Conservation (phyloP, 2,888 invertebrate species). For the Agonum fuliginosum region DNA sequence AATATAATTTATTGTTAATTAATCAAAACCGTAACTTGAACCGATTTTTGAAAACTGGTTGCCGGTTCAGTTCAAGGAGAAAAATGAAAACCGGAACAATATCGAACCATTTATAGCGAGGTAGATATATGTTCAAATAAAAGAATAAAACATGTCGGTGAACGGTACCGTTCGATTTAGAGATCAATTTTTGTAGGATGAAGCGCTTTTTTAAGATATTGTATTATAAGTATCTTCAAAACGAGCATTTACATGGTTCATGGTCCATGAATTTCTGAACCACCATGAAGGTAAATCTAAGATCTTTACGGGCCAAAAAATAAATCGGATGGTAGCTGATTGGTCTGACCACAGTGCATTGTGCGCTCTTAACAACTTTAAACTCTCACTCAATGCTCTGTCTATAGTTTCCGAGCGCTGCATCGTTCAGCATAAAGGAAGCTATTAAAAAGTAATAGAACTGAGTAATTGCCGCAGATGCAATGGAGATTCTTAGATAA, state of each 20-base stretch:
- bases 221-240: neutral
- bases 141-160: no score
- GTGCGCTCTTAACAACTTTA: conserved; percentile 1
- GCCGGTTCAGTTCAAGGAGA: no score
- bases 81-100: no score
- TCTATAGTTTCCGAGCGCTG: neutral
- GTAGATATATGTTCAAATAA: no score
- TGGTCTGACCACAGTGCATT: conserved; percentile 15
- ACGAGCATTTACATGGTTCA: conserved; percentile 6
- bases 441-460: conserved; percentile 52
- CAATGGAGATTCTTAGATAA: conserved; percentile 39
- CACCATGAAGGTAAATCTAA: conserved; percentile 23
- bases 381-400: neutral
- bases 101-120: no score
- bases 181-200: neutral
- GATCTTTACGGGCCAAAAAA: conserved; percentile 1
- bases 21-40: no score
- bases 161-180: no score
- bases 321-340: conserved; percentile 35
- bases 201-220: neutral
- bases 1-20: no score
- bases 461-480: conserved; percentile 33
- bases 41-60: no score
- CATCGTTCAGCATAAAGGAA: conserved; percentile 44
- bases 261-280: conserved; percentile 16